Evolutionary conservation across 2,113 vertebrate species (phyloP).

Genomic region (Phalacrocorax carbo): DNA sequence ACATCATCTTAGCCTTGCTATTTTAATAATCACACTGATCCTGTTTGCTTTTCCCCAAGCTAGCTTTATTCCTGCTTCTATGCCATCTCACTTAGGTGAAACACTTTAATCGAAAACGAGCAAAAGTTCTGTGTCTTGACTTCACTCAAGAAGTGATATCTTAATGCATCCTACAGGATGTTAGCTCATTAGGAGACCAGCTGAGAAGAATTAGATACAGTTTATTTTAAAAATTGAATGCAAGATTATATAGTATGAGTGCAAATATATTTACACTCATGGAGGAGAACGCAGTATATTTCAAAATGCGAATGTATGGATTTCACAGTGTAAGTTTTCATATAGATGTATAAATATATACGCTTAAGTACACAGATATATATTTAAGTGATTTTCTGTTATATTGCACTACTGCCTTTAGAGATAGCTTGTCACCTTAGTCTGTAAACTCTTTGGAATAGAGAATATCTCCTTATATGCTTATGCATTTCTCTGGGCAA

Average conservation of each 20-base stretch:
- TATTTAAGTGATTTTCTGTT: not conserved
- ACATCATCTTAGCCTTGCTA: not conserved
- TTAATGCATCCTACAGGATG: not conserved
- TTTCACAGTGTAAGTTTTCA: not conserved
- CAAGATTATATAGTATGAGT: not conserved
- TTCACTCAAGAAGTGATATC: not conserved
- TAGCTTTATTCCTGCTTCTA: not conserved
- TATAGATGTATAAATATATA: not conserved
- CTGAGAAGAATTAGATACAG: not conserved
- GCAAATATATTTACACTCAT: not conserved
- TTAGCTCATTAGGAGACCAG: not conserved
- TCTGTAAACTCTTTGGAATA: not conserved
- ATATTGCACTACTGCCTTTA: not conserved
- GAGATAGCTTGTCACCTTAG: not conserved
- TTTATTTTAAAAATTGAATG: not conserved
- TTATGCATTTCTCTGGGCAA: constrained; percentile 14
- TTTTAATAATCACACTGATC: not conserved
- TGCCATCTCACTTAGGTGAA: not conserved
- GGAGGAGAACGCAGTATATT: not conserved
- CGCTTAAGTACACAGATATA: not conserved
- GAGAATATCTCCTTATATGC: not conserved
- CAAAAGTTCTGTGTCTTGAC: not conserved
- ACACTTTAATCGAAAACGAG: not conserved
- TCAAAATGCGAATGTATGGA: not conserved
- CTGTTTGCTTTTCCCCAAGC: not conserved